phyloP scores from a whole-genome alignment of 2,888 invertebrate genomes.

The Hyles lineata region DNA sequence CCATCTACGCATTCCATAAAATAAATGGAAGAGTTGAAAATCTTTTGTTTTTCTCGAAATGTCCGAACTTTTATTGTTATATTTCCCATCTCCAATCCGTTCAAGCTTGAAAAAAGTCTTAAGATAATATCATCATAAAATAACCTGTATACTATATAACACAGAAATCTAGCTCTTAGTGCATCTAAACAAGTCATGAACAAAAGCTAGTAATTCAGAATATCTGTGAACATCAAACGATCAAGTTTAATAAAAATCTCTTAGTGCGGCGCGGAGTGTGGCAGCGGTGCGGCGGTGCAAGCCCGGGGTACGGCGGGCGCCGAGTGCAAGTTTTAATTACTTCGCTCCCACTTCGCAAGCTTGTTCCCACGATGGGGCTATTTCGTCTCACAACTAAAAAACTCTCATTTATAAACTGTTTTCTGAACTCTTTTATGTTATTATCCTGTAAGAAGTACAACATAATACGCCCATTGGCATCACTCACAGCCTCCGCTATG shows the following conservation, averaged over 20 bases:
- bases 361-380: slow-evolving; percentile 68
- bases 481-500: neutral
- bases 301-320: slow-evolving; percentile 42
- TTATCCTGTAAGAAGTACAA: slow-evolving; percentile 29
- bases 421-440: slow-evolving; percentile 57
- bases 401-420: slow-evolving; percentile 73
- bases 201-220: neutral
- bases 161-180: neutral
- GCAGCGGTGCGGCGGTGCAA: slow-evolving; percentile 39
- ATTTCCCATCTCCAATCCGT: too few species aligned
- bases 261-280: slow-evolving; percentile 29
- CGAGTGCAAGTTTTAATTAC: slow-evolving; percentile 78
- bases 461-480: neutral
- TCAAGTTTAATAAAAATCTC: slow-evolving; percentile 49
- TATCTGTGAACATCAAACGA: slow-evolving; percentile 43
- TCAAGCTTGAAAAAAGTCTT: too few species aligned
- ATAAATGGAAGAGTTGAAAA: too few species aligned
- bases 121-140: too few species aligned
- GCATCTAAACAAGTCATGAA: neutral
- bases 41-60: too few species aligned
- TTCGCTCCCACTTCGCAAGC: slow-evolving; percentile 69
- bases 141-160: neutral
- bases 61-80: too few species aligned
- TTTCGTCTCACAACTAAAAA: slow-evolving; percentile 73
- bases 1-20: too few species aligned